Conservation (phyloP, 1,140 invertebrate species). For the Orussus abietinus region DNA sequence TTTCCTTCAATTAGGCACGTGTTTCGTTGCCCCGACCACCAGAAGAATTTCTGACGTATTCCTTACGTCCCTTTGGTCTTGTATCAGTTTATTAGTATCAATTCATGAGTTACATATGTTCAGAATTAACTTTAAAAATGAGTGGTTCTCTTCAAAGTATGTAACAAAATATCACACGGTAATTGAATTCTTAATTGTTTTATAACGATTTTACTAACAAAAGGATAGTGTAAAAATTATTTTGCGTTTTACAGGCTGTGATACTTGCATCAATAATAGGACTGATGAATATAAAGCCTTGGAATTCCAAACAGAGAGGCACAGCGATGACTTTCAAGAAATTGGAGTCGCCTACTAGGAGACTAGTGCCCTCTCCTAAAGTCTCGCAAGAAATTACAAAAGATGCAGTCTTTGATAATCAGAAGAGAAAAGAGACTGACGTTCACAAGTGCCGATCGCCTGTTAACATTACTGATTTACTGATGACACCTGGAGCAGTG, state of each 20-base stretch:
- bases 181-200: slow-evolving; percentile 16
- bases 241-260: slow-evolving; percentile 23
- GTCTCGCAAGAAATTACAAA: slow-evolving; percentile 2
- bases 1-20: slow-evolving; percentile 35
- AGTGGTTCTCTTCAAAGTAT: slow-evolving; percentile 26
- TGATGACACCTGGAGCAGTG: slow-evolving; percentile 10
- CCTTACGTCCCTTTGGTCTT: slow-evolving; percentile 38
- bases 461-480: slow-evolving; percentile 24
- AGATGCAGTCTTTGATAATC: slow-evolving; percentile 4
- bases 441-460: slow-evolving; percentile 13
- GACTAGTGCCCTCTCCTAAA: slow-evolving; percentile 11
- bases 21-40: slow-evolving; percentile 17
- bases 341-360: slow-evolving; percentile 19
- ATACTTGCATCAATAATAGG: slow-evolving; percentile 31
- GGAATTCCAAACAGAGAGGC: slow-evolving; percentile 16
- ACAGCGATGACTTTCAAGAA: slow-evolving; percentile 33
- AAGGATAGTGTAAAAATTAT: slow-evolving; percentile 3
- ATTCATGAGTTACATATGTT: slow-evolving; percentile 28
- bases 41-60: slow-evolving; percentile 30
- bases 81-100: slow-evolving; percentile 25
- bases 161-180: slow-evolving; percentile 38
- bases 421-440: background rate
- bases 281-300: slow-evolving; percentile 33
- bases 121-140: slow-evolving; percentile 20
- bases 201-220: background rate